Conservation (phyloP, 2,888 invertebrate species). For the Willowsia nigromaculata region DNA sequence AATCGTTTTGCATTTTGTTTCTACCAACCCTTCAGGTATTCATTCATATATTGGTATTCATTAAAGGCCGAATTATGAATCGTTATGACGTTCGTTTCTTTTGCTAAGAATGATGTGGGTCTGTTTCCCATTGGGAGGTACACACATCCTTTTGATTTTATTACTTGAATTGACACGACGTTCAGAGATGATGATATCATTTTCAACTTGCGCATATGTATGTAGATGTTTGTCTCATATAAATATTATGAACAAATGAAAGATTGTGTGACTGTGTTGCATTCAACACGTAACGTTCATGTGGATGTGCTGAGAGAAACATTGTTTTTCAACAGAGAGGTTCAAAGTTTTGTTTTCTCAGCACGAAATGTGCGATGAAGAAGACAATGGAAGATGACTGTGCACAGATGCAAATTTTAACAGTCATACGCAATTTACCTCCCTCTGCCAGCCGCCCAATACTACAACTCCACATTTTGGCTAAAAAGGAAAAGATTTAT, state of each 20-base stretch:
- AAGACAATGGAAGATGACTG: constrained; percentile 61
- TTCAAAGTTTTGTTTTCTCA: constrained; percentile 45
- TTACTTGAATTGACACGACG: constrained; percentile 1
- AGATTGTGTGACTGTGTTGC: background rate
- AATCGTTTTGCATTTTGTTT: background rate
- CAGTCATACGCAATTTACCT: constrained; percentile 57
- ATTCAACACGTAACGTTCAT: background rate
- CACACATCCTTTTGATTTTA: constrained; percentile 19
- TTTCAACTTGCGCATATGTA: background rate
- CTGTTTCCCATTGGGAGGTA: constrained; percentile 25
- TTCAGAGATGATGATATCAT: constrained; percentile 26
- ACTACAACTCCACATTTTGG: constrained; percentile 7
- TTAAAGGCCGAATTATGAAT: constrained; percentile 62
- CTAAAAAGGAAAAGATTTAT: constrained; percentile 32
- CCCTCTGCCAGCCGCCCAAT: constrained; percentile 53
- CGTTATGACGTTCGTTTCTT: background rate
- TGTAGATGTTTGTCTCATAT: background rate
- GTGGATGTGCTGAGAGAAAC: background rate
- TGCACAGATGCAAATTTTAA: constrained; percentile 67
- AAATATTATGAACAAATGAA: constrained; percentile 23
- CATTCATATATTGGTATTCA: constrained; percentile 48
- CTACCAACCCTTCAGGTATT: background rate
- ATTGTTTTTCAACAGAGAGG: background rate
- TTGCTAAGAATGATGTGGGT: background rate
- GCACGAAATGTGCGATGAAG: constrained; percentile 48